Conservation (phyloP, 2,113 vertebrate genomes). For the Neodontobutis hainanensis region DNA sequence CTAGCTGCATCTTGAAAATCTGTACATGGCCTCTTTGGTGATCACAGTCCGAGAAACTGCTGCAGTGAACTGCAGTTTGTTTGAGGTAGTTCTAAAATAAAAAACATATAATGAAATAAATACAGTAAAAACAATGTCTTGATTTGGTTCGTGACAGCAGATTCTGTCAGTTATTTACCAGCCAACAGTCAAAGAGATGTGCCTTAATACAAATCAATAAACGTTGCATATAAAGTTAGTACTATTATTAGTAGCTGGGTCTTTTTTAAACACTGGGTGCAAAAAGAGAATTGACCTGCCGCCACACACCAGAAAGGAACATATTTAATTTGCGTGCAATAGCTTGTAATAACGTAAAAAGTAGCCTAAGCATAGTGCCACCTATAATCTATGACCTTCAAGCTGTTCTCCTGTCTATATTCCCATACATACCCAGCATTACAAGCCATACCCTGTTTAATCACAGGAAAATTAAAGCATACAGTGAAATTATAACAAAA, state of each 20-base stretch:
- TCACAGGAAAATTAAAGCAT: too few relatives aligned
- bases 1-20: not conserved
- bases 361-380: too few relatives aligned
- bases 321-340: conserved; percentile 44
- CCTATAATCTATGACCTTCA: too few relatives aligned
- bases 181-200: conserved; percentile 63
- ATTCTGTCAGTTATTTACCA: conserved; percentile 73
- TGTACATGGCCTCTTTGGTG: not conserved
- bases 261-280: conserved; percentile 45
- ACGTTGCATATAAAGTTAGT: conserved; percentile 68
- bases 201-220: conserved; percentile 75
- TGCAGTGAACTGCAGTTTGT: not conserved
- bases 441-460: too few relatives aligned
- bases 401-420: too few relatives aligned
- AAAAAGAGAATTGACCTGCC: conserved; percentile 22
- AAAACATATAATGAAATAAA: not conserved
- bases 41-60: not conserved
- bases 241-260: conserved; percentile 23
- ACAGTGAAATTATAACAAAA: not conserved
- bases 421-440: too few relatives aligned
- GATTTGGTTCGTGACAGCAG: conserved; percentile 69
- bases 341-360: not conserved
- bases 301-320: conserved; percentile 16
- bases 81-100: not conserved
- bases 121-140: conserved; percentile 31